Evolutionary conservation across 2,888 invertebrate species (phyloP), one percentile per base, ranked within the genome.

Genomic region (Chaitophorus viminalis): DNA sequence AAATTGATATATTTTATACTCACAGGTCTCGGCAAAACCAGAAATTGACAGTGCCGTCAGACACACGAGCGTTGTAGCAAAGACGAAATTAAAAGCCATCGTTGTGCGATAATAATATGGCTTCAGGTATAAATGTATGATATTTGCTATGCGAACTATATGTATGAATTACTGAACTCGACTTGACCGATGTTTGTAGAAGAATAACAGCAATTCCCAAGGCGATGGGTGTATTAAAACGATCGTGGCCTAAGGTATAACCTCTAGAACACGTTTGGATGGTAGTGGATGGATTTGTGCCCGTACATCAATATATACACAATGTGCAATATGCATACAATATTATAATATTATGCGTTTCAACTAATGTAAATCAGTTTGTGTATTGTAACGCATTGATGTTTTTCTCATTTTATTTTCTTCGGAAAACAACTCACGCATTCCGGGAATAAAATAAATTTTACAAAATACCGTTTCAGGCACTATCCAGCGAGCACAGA

Each of bases 211-310:
- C 70, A 21, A 54, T 29, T 70, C 25, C 21, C 52, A 70, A 52
- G 52, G 52, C 78, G 21, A 54, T 68, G 46, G 85, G 25, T 33
- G 78, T 60, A 39, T 84, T 75, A 39, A 84, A 60, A 74, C 54
- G 72, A 75, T 65, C n/a, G 76, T 25, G 18, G 84, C 25, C 84
- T 31, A 29, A 39, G n/a, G 14, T 68, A 9, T 82, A 82, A 82
- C 82, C 82, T 82, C 82, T 52, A 72, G 18, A 82, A 82, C 82
- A 52, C 72, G 82, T 82, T 82, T 72, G 33, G 52, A 60, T 31
- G 68, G 46, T 82, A 72, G 70, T 72, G 52, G 82, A 46, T 70
- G 68, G 39, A 33, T 29, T 36, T 9, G 36, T 39, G 29, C 29
- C 75, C 39, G 75, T 46, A n/a, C 1, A 76, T 39, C 39, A 46